Evolutionary conservation across 2,113 vertebrate genomes (phyloP), one percentile per base, ranked within the genome.

Genomic region (Jaculus jaculus): DNA sequence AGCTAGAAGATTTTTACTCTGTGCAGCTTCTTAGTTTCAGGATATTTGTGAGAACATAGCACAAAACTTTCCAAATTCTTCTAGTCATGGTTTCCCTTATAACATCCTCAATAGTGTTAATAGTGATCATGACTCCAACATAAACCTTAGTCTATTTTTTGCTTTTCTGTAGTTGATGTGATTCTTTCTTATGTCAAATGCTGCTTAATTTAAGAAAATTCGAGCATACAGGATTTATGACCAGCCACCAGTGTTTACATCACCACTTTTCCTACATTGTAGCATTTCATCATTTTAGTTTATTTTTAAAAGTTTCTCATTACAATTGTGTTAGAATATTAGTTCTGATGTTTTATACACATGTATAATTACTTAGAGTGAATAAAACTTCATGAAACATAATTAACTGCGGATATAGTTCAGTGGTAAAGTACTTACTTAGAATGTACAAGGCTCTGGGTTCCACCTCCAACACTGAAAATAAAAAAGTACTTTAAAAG

Each of bases 281-380:
- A 89, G 10, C 51, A 17, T 89, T 80, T 92, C 51, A 86, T 96
- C 30, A 69, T 71, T 90, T 87, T n/a, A 91, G 77, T 86, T 90
- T 61, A 58, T 74, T 75, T 87, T 87, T 6, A 20, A 91, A 89
- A 90, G 61, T 47, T 94, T 39, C 87, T 32, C 5, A 30, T 20
- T 39, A 8, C 8, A 10, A 2, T 82, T 87, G 80, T 68, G 37
- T 87, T 92, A 61, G 30, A 86, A 42, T 84, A 66, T 54, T 87
- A 88, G 42, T 87, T 90, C 24, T 86, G 61, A 12, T 91, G 34
- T 89, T 92, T 88, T 69, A 80, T 73, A 92, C 51, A 84, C 75
- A 18, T 93, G 79, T 81, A 66, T 94, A 90, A 42, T 77, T 92
- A 51, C 61, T 83, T 95, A 72, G 60, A 24, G 20, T 54, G 42